phyloP scores from a whole-genome alignment of 2,797 vertebrate genomes.

The Merluccius polli region DNA sequence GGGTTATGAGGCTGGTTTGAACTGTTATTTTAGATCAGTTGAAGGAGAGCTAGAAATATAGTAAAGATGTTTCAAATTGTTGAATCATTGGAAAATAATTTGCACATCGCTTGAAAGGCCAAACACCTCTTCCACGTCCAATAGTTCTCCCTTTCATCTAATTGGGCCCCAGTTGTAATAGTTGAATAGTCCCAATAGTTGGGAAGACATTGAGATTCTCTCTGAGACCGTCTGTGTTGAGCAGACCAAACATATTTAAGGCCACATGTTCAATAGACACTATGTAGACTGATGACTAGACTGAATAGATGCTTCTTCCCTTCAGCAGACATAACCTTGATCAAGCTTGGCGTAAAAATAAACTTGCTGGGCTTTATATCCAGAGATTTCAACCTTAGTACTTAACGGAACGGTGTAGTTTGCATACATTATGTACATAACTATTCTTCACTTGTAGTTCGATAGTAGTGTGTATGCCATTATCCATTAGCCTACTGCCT shows the following conservation, averaged over 20 bases:
- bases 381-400: neutral
- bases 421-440: constrained; percentile 53
- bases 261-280: neutral
- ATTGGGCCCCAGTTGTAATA: neutral
- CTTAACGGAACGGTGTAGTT: neutral
- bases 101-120: constrained; percentile 6
- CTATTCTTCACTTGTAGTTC: constrained; percentile 42
- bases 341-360: neutral
- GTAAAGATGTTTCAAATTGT: neutral
- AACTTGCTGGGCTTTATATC: neutral
- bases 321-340: neutral
- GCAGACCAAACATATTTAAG: neutral
- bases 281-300: neutral
- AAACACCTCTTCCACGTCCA: constrained; percentile 1
- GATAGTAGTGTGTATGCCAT: constrained; percentile 37
- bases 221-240: neutral
- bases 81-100: constrained; percentile 3
- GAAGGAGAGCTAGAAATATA: neutral
- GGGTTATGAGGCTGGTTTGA: neutral
- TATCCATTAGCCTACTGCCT: constrained; percentile 60
- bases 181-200: neutral
- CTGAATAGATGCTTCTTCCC: neutral
- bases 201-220: neutral
- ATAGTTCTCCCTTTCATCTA: constrained; percentile 13
- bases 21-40: neutral